A percentile compares a stretch with the other conserved stretches of the same genome.
phyloP scores from a whole-genome alignment of 2,113 vertebrate species.

The Bombycilla garrulus region DNA sequence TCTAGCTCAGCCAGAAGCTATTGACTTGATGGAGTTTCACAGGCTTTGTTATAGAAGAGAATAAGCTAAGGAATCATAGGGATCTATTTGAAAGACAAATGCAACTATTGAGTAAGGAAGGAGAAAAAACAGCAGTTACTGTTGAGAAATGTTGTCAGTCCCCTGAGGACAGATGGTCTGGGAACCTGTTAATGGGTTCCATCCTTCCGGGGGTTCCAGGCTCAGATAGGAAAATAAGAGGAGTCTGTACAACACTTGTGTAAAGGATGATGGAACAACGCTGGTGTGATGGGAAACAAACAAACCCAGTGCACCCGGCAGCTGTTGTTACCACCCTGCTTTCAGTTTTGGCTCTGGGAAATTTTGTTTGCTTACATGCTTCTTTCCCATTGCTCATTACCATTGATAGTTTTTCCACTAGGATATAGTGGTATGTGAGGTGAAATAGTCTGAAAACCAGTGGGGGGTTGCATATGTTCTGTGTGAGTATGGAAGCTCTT shows the following conservation, averaged over 20 bases:
- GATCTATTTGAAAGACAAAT: background rate
- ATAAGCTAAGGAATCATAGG: background rate
- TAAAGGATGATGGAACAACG: background rate
- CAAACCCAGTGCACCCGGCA: background rate
- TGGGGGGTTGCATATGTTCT: background rate
- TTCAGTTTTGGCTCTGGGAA: background rate
- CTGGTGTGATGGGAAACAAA: background rate
- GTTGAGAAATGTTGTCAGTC: background rate
- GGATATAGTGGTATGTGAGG: background rate
- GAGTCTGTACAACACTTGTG: fast-evolving
- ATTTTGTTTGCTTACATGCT: background rate
- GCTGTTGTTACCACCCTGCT: background rate
- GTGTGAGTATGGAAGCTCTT: background rate
- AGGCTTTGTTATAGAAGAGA: background rate
- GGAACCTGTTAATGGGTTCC: background rate
- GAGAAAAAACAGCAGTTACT: background rate
- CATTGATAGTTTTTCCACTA: background rate
- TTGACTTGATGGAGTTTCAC: background rate
- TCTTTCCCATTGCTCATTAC: background rate
- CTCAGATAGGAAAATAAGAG: background rate
- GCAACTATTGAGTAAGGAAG: fast-evolving
- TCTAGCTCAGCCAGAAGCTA: background rate
- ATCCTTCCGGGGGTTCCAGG: background rate
- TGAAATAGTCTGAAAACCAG: background rate
- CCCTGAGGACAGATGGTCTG: background rate